phyloP scores from a whole-genome alignment of 2,113 vertebrate genomes.

The Xiphias gladius region DNA sequence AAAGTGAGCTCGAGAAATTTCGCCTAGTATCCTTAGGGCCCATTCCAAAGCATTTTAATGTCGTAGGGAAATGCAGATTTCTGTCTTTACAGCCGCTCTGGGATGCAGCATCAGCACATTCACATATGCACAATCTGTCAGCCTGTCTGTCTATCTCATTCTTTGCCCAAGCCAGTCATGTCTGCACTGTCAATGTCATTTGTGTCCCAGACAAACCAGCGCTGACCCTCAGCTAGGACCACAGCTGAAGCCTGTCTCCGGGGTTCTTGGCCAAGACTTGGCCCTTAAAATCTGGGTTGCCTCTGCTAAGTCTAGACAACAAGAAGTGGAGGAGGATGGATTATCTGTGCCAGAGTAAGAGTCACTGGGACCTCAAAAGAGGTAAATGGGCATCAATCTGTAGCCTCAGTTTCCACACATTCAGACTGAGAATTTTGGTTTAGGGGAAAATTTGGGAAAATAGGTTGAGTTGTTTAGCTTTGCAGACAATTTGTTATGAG shows the following conservation, averaged over 20 bases:
- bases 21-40: not conserved
- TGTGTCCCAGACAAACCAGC: constrained; percentile 9
- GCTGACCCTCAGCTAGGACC: constrained; percentile 13
- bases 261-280: constrained; percentile 20
- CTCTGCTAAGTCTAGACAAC: constrained; percentile 27
- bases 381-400: constrained; percentile 11
- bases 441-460: not conserved
- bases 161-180: not conserved
- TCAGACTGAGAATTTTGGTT: not conserved
- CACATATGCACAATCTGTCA: not conserved
- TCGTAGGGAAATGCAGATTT: not conserved
- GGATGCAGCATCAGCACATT: constrained; percentile 19
- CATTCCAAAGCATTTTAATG: not conserved
- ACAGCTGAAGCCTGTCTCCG: constrained; percentile 19
- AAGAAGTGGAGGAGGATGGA: constrained; percentile 24
- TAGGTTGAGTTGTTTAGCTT: not conserved
- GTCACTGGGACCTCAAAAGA: constrained; percentile 7
- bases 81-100: constrained; percentile 3
- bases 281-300: constrained; percentile 26
- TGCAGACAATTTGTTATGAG: not conserved
- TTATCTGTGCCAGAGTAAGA: constrained; percentile 21
- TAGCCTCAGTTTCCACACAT: not conserved
- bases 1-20: not conserved
- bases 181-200: constrained; percentile 4
- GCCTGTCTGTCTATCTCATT: not conserved